These are phyloP conservation scores for Xestia xanthographa DNA, from an alignment of 2,888 invertebrate species.

Conservation along the genomic window DNA sequence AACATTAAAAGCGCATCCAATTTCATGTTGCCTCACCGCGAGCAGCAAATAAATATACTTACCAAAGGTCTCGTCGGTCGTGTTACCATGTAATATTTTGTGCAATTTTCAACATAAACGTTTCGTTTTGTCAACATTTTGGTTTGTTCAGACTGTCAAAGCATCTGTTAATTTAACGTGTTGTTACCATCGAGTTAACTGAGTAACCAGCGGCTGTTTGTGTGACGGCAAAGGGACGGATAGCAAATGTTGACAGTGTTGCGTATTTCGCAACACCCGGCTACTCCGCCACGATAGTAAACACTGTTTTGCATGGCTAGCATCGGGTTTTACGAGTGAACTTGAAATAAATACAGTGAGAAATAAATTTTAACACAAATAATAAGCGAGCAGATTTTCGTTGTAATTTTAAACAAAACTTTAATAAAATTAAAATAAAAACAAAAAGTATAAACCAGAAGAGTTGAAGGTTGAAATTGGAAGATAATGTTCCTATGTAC, in stretches of 20 bases:
- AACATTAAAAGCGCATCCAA: background rate
- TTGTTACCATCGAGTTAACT: background rate
- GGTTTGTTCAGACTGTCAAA: background rate
- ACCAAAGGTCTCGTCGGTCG: background rate
- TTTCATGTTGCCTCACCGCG: slow-evolving; percentile 4
- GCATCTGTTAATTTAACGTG: background rate
- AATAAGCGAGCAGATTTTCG: background rate
- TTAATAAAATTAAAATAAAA: background rate
- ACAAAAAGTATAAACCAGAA: no score
- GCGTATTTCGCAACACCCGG: background rate
- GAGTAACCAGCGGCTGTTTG: background rate
- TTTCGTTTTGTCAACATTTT: slow-evolving; percentile 2
- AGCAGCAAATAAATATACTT: background rate
- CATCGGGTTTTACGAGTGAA: background rate
- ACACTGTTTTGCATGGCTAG: slow-evolving; percentile 7
- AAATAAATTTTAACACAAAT: background rate
- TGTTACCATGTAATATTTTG: background rate
- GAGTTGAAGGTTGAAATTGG: no score
- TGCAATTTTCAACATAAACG: background rate
- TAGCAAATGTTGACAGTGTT: slow-evolving; percentile 6
- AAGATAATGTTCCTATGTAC: no score
- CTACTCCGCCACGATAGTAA: background rate
- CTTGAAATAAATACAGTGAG: background rate
- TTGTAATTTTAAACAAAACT: background rate
- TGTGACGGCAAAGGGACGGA: background rate